A percentile compares a stretch with the other conserved stretches of the same genome.
phyloP scores from a whole-genome alignment of 92 coral and sea anemone genomes.

The Palythoa grandis region DNA sequence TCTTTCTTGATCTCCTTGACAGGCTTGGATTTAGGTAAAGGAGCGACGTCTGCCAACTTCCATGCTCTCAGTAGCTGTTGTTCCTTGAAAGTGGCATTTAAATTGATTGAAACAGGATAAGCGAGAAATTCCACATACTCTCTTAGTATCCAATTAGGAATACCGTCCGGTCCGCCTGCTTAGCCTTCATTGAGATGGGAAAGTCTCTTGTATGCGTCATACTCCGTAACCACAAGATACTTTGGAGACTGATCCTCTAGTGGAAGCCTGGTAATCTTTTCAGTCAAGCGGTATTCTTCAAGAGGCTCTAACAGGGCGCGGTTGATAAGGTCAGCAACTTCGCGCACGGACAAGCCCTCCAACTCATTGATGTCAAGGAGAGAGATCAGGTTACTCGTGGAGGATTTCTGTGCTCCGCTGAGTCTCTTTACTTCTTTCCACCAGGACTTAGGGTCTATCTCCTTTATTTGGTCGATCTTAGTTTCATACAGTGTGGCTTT shows the following conservation, averaged over 20 bases:
- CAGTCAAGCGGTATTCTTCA: too few relatives aligned
- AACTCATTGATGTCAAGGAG: slow-evolving; percentile 50
- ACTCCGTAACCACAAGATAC: too few relatives aligned
- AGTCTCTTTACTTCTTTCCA: slow-evolving; percentile 54
- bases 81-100: slow-evolving; percentile 55
- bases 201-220: too few relatives aligned
- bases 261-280: too few relatives aligned
- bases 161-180: too few relatives aligned
- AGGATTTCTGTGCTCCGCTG: slow-evolving; percentile 29
- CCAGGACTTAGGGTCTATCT: not conserved
- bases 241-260: too few relatives aligned
- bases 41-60: slow-evolving; percentile 58
- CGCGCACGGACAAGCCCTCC: not conserved
- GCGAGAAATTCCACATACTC: slow-evolving; percentile 48
- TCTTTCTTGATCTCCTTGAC: slow-evolving; percentile 53
- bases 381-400: slow-evolving; percentile 45
- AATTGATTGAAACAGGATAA: slow-evolving; percentile 38
- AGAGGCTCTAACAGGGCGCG: slow-evolving; percentile 31
- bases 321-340: slow-evolving; percentile 31
- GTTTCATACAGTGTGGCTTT: not conserved
- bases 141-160: too few relatives aligned
- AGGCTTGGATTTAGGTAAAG: slow-evolving; percentile 62
- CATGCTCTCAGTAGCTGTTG: not conserved
- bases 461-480: too few relatives aligned
- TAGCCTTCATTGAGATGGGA: too few relatives aligned